These are phyloP conservation scores for Andrena bucephala DNA, from an alignment of 2,888 invertebrate genomes.

Conservation along the genomic window DNA sequence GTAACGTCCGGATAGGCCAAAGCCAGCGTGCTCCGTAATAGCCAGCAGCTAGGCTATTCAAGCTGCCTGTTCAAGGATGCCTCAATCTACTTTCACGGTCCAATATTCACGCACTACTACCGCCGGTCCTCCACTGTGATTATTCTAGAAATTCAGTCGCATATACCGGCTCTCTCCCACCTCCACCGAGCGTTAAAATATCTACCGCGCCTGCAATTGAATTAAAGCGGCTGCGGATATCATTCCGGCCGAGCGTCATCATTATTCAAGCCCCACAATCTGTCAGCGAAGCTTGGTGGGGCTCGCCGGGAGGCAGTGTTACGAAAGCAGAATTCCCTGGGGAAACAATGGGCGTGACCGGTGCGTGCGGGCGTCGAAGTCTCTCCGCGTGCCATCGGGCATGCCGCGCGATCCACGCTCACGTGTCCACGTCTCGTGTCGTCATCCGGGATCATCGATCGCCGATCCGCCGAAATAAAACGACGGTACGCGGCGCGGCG, in stretches of 20 bases:
- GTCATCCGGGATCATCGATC: slow-evolving; percentile 61
- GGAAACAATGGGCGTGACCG: slow-evolving; percentile 21
- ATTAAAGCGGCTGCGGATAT: no score
- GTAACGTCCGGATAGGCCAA: no score
- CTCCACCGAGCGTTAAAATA: neutral
- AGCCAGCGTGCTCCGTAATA: neutral
- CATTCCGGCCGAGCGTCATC: no score
- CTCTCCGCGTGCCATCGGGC: slow-evolving; percentile 54
- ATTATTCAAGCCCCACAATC: no score
- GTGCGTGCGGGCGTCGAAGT: slow-evolving; percentile 59
- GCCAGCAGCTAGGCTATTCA: neutral
- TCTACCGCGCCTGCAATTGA: no score
- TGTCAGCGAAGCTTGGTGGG: no score
- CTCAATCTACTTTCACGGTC: no score
- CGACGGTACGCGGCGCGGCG: neutral
- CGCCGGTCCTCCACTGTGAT: no score
- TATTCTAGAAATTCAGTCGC: no score
- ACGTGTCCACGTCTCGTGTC: slow-evolving; percentile 51
- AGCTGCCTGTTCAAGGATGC: neutral
- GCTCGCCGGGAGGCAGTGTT: no score
- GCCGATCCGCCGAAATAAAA: slow-evolving; percentile 50
- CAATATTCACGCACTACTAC: no score
- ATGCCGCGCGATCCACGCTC: slow-evolving; percentile 58
- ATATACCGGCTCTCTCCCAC: slow-evolving; percentile 3
- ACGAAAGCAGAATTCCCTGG: slow-evolving; percentile 16